Conservation (phyloP, 2,888 invertebrate genomes). For the Ramazzottius varieornatus region DNA sequence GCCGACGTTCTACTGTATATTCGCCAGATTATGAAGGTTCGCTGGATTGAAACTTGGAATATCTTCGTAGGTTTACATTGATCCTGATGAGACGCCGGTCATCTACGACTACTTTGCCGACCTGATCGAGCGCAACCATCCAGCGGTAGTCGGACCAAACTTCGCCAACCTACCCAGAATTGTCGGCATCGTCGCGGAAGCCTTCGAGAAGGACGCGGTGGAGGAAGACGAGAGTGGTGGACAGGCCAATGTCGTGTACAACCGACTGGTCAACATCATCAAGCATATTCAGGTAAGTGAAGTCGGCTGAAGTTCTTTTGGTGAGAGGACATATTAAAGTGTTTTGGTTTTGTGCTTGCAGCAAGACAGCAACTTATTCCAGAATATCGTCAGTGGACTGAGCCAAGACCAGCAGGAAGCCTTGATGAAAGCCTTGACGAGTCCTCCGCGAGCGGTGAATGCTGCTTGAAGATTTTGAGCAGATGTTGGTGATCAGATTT, state of each 20-base stretch:
- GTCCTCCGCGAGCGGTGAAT: background rate
- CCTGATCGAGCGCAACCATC: constrained; percentile 67
- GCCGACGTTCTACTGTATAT: too few relatives aligned
- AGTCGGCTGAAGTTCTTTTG: constrained; percentile 6
- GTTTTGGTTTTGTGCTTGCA: background rate
- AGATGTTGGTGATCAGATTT: too few relatives aligned
- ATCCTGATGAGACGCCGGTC: constrained; percentile 77
- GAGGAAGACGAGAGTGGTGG: constrained; percentile 34
- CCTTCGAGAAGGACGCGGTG: constrained; percentile 56
- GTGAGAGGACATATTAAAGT: background rate
- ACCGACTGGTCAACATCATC: constrained; percentile 54
- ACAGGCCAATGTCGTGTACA: constrained; percentile 29
- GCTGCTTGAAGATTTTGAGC: too few relatives aligned
- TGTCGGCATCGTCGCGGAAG: constrained; percentile 63
- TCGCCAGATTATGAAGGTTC: too few relatives aligned
- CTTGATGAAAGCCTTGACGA: background rate
- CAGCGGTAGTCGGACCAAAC: constrained; percentile 53
- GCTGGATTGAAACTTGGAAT: too few relatives aligned
- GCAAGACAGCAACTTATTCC: background rate
- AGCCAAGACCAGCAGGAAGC: background rate
- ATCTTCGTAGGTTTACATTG: too few relatives aligned
- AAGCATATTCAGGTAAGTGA: constrained; percentile 51
- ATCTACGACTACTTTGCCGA: constrained; percentile 87
- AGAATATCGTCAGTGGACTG: background rate
- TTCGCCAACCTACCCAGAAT: constrained; percentile 67